Conservation (phyloP, 2,888 invertebrate genomes). For the Parthenolecanium corni region DNA sequence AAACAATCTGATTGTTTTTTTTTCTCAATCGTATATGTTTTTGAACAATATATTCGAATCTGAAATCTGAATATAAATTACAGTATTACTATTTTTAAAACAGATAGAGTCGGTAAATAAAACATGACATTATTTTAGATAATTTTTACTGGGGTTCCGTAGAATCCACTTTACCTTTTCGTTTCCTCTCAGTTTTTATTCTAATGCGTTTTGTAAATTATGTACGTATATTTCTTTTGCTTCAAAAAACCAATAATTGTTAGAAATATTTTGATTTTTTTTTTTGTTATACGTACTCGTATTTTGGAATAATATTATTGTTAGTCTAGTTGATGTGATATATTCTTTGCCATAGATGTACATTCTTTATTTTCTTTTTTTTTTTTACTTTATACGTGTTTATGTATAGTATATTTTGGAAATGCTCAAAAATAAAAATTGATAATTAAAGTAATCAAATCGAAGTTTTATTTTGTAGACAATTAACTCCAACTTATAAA, state of each 20-base stretch:
- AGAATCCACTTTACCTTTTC: background rate
- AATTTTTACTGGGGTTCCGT: too few relatives aligned
- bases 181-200: background rate
- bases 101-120: too few relatives aligned
- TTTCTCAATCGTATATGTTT: too few relatives aligned
- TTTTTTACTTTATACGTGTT: constrained; percentile 22
- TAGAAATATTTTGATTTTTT: too few relatives aligned
- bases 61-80: too few relatives aligned
- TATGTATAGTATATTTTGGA: constrained; percentile 13
- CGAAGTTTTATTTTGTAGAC: background rate
- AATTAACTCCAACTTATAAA: too few relatives aligned
- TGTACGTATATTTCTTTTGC: background rate
- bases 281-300: background rate
- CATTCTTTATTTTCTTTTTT: constrained; percentile 7
- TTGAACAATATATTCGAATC: too few relatives aligned
- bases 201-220: background rate
- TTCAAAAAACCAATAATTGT: background rate
- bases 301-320: background rate
- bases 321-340: constrained; percentile 28
- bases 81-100: too few relatives aligned
- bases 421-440: constrained; percentile 28
- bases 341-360: constrained; percentile 24
- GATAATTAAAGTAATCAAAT: constrained; percentile 8
- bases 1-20: too few relatives aligned
- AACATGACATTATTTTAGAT: too few relatives aligned